Base-by-base conservation (phyloP, 2,888 invertebrate species). In the Andrena marginata region DNA sequence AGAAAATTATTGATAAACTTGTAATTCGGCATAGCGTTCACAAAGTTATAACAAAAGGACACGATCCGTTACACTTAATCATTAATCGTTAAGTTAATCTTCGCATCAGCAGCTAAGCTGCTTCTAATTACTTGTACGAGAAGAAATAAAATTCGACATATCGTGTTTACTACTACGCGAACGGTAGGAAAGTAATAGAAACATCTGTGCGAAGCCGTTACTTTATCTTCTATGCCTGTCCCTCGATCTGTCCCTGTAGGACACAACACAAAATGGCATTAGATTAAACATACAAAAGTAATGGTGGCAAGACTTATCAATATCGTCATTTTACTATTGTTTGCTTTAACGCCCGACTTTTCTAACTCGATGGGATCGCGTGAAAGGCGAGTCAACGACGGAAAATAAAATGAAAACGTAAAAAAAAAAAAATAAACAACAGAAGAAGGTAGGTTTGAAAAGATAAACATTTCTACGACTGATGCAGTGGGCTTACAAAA, bases 221-320 rank as follows among this genome's bases (percentile, higher is more conserved):
- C 89, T 89, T 89, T 93, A 93, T 93, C 93, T 93, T 93, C 93
- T 93, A 93, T 90, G 91, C 87, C 90, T 93, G 91, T 91, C 90
- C 93, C 91, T 93, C 89, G 93, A 92, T 91, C 92, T 93, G 92
- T 92, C 90, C 90, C 93, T 93, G 93, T 90, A 90, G 91, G 89
- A 91, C 89, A 91, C 82, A 92, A 92, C 84, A 92, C 78, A 92
- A 91, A 89, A 90, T 91, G 91, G 88, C 83, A 86, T 87, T 85
- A 87, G 77, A 82, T 78, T 70, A 80, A 84, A 64, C 48, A 51
- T 60, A 60, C 56, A 65, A 79, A 63, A 35, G 63, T 42, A 49
- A 59, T 67, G 26, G 2, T 75, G 13, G 31, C 49, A 75, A 71
- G 23, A 68, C 56, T 75, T 76, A 81, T 75, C 72, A 65, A 80